Conservation (phyloP, 2,113 vertebrate species). For the Peucedramus taeniatus region DNA sequence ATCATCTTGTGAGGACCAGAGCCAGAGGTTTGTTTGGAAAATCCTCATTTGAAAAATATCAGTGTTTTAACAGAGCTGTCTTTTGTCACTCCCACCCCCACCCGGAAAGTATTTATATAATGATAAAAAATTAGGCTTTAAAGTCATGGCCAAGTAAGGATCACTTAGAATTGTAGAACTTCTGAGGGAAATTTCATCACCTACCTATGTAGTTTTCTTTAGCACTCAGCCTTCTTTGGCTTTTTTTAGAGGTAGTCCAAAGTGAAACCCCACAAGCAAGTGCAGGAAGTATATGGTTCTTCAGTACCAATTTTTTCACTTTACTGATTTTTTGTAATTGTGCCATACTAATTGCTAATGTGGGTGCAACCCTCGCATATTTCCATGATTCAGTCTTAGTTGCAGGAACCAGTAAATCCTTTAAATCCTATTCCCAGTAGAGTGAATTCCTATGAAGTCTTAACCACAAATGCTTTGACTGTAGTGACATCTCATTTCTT, state of each 20-base stretch:
- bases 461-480: background rate
- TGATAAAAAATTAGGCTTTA: background rate
- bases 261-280: background rate
- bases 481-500: background rate
- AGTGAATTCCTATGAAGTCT: background rate
- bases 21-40: background rate
- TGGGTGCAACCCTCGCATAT: background rate
- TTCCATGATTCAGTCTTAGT: background rate
- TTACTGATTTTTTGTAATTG: background rate
- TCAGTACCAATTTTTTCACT: background rate
- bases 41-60: background rate
- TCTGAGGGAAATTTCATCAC: background rate
- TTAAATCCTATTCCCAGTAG: background rate
- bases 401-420: background rate
- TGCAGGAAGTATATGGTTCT: background rate
- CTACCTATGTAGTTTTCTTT: background rate
- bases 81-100: fast-evolving
- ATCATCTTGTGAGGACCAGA: background rate
- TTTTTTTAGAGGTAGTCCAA: background rate
- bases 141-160: background rate
- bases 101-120: background rate
- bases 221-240: background rate
- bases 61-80: background rate
- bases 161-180: background rate
- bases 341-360: background rate